A percentile compares a stretch with the other conserved stretches of the same genome.
Conservation (phyloP, 2,888 invertebrate genomes). For the Parnassius apollo region DNA sequence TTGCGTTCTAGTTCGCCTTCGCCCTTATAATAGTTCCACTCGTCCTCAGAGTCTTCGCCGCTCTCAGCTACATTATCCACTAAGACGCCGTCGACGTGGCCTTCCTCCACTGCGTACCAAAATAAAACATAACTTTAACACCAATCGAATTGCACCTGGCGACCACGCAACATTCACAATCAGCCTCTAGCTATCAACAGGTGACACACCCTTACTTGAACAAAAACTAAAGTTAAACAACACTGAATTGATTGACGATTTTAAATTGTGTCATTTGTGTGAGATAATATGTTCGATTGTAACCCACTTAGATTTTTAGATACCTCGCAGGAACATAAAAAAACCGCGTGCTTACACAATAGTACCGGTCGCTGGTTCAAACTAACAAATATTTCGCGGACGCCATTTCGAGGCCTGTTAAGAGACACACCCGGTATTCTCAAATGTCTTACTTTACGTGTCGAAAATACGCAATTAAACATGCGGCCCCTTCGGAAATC, state of each 20-base stretch:
- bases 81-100: conserved; percentile 76
- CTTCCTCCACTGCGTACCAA: conserved; percentile 66
- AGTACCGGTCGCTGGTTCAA: conserved; percentile 76
- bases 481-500: conserved; percentile 56
- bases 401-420: conserved; percentile 71
- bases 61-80: conserved; percentile 89
- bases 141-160: conserved; percentile 42
- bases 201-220: conserved; percentile 27
- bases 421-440: conserved; percentile 68
- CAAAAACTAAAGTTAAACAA: conserved; percentile 35
- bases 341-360: conserved; percentile 49
- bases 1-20: conserved; percentile 82
- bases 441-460: conserved; percentile 25
- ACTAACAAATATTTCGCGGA: conserved; percentile 65
- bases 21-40: conserved; percentile 91
- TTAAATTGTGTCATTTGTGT: no score
- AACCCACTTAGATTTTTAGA: conserved; percentile 19
- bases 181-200: conserved; percentile 21
- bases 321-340: conserved; percentile 34
- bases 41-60: conserved; percentile 91
- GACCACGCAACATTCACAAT: conserved; percentile 33
- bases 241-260: conserved; percentile 12
- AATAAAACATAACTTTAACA: conserved; percentile 43
- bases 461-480: conserved; percentile 35
- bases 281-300: conserved; percentile 9